Conservation (phyloP, 2,113 vertebrate genomes). For the Ctenomys sociabilis region DNA sequence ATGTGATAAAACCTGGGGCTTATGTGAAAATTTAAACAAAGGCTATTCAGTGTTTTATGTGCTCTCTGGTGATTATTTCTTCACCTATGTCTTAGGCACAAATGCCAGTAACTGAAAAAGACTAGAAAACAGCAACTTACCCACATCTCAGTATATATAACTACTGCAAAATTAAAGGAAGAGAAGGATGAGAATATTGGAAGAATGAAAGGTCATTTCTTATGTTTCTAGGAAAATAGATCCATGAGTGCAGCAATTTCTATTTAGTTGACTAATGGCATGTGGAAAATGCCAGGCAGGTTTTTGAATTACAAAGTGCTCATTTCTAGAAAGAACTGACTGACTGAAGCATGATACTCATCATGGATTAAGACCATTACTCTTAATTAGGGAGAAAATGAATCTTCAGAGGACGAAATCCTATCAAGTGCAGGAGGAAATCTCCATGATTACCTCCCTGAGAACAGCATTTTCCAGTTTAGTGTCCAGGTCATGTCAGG, state of each 20-base stretch:
- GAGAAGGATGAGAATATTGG: background rate
- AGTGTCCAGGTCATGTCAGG: background rate
- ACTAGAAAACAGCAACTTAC: background rate
- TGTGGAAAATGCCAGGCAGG: background rate
- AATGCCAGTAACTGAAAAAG: background rate
- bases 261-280: background rate
- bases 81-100: background rate
- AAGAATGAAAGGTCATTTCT: background rate
- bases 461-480: background rate
- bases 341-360: background rate
- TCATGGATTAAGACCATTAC: background rate
- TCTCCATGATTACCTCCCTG: background rate
- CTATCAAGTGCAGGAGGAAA: background rate
- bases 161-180: background rate
- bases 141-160: background rate
- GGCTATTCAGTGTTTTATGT: background rate
- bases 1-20: background rate
- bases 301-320: background rate
- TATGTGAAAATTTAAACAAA: conserved; percentile 29
- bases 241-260: background rate
- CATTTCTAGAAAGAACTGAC: background rate
- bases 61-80: conserved; percentile 1
- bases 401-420: background rate
- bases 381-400: background rate
- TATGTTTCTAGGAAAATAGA: background rate